A percentile compares a stretch with the other conserved stretches of the same genome.
Evolutionary conservation across 2,113 vertebrate species (phyloP).

Genomic region (Mesocricetus auratus): DNA sequence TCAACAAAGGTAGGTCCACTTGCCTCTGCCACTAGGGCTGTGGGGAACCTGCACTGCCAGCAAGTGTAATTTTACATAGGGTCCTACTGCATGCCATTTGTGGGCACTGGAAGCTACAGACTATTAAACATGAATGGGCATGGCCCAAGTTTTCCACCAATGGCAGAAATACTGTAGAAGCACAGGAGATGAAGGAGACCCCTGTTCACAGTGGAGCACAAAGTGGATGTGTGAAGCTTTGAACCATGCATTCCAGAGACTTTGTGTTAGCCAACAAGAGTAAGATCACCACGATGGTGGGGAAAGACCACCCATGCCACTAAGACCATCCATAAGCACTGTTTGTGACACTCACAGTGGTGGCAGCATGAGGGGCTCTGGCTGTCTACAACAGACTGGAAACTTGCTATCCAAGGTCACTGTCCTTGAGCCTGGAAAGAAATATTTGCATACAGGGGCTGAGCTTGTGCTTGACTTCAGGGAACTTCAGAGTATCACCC

Average conservation of each 20-base stretch:
- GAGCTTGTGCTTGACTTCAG: background rate
- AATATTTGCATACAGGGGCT: background rate
- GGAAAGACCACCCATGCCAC: no score
- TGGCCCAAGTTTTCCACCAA: accelerated
- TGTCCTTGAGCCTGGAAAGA: background rate
- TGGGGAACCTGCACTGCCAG: background rate
- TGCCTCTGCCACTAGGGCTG: background rate
- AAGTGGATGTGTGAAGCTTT: background rate
- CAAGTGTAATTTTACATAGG: no score
- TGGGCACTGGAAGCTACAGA: background rate
- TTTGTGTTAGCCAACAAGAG: background rate
- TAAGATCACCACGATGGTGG: background rate
- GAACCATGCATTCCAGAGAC: background rate
- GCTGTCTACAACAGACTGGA: background rate
- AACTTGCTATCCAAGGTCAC: background rate
- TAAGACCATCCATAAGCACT: background rate
- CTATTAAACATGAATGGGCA: background rate
- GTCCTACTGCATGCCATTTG: background rate
- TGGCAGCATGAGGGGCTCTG: no score
- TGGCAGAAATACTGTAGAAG: background rate
- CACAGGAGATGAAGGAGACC: background rate
- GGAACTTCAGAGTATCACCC: background rate
- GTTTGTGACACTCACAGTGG: background rate
- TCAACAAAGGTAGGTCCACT: no score
- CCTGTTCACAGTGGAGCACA: background rate